Evolutionary conservation across 1,140 invertebrate species (phyloP), one percentile per base, ranked within the genome.

Genomic region (Zophobas morio): DNA sequence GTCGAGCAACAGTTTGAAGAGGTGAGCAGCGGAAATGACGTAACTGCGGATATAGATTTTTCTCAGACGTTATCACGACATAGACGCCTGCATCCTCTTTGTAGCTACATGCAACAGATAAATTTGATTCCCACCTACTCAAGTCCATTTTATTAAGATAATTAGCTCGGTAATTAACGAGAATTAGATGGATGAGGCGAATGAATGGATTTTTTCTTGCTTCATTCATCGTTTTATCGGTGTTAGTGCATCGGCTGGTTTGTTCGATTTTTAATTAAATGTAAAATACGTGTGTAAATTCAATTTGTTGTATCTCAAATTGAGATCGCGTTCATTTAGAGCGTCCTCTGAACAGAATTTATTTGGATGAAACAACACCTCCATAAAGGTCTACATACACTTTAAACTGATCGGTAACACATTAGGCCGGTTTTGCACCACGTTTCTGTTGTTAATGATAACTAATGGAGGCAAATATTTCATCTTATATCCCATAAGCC

Each of bases 31-130:
- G 78, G 78, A 79, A 79, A 79, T 79, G 78, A 79, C 78, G 78
- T 74, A 79, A 79, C 78, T 75, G 70, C 71, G 75, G 75, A 79
- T 79, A 79, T 75, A 56, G 75, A 79, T 76, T 79, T 79, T 79
- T 77, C 70, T 77, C 66, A 63, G 56, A 75, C 66, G 42, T 66
- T 60, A 66, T 60, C 75, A 71, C 57, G 70, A 76, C 71, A 54
- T 73, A 56, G 71, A 73, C 71, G 71, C 71, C 71, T 73, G 54
- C 71, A 73, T 73, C 54, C 49, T 73, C 54, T 73, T 54, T 73
- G 54, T 53, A 72, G 51, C 51, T 51, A 53, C 51, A 51, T 37
- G 51, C 51, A 72, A 72, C 33, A 73, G 49, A 40, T 54, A 54
- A 40, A 32, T 56, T 73, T 49, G 37, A 54, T 73, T 73, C 71